Conservation (phyloP, 2,888 invertebrate species). For the Drosophila anomelani region DNA sequence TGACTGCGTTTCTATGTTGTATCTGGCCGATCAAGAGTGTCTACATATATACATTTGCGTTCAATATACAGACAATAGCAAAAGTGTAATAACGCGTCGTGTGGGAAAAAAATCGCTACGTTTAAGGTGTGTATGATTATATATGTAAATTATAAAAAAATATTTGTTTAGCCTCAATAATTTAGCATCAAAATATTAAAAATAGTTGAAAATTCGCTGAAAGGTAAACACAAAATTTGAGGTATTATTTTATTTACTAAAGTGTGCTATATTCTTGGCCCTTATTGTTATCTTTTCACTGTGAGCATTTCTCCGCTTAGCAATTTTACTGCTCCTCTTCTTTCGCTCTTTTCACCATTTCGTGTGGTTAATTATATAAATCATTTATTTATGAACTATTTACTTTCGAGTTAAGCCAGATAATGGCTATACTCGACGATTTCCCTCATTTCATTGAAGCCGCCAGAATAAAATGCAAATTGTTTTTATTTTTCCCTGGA, state of each 20-base stretch:
- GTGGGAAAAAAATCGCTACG: neutral
- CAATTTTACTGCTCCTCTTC: conserved; percentile 8
- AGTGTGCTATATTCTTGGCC: neutral
- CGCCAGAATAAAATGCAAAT: conserved; percentile 32
- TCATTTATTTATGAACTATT: conserved; percentile 70
- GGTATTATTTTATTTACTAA: neutral
- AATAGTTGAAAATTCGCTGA: no score
- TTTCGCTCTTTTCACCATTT: conserved; percentile 16
- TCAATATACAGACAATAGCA: neutral
- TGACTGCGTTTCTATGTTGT: conserved; percentile 41
- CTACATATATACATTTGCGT: neutral
- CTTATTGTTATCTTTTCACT: neutral
- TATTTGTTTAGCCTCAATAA: no score
- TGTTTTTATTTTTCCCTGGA: conserved; percentile 19
- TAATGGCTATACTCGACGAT: conserved; percentile 31
- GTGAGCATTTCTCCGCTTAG: conserved; percentile 12
- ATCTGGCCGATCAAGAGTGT: conserved; percentile 29
- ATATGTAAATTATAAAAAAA: no score
- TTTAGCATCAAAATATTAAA: no score
- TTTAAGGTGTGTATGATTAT: neutral
- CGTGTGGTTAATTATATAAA: conserved; percentile 62
- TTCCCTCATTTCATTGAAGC: conserved; percentile 16
- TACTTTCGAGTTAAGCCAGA: conserved; percentile 56
- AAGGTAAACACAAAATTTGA: neutral
- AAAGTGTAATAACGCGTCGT: neutral